A percentile compares a stretch with the other conserved stretches of the same genome.
Evolutionary conservation across 1,140 invertebrate genomes (phyloP).

Genomic region (Drosophila malerkotliana): DNA sequence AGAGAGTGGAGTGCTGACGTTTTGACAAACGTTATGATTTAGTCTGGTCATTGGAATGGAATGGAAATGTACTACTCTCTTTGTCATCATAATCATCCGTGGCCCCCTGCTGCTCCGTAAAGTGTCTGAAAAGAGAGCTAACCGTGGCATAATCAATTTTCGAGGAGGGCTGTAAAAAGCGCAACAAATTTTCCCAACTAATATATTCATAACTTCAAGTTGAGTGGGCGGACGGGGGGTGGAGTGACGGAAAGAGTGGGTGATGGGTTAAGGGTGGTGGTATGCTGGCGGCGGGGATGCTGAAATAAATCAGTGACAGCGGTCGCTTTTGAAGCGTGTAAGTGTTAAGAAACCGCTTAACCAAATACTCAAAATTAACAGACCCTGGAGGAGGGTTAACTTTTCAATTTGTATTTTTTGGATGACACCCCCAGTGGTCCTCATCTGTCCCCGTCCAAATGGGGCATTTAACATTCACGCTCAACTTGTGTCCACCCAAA

Average conservation of each 20-base stretch:
- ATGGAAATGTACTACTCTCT: conserved; percentile 34
- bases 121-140: conserved; percentile 23
- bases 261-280: conserved; percentile 19
- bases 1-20: conserved; percentile 61
- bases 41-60: conserved; percentile 47
- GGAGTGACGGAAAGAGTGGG: neutral
- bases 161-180: conserved; percentile 51
- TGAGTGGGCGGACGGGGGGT: conserved; percentile 37
- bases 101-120: conserved; percentile 5
- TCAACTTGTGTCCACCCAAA: conserved; percentile 43
- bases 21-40: conserved; percentile 79
- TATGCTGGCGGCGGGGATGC: conserved; percentile 3
- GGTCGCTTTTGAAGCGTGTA: conserved; percentile 66
- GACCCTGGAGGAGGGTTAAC: neutral
- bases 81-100: conserved; percentile 32
- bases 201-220: conserved; percentile 71
- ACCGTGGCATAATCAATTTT: conserved; percentile 58
- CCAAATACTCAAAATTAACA: conserved; percentile 66
- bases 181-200: conserved; percentile 64
- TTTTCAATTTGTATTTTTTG: conserved; percentile 1
- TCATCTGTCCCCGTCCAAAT: conserved; percentile 17
- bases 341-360: conserved; percentile 79
- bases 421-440: conserved; percentile 4
- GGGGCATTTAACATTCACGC: conserved; percentile 54
- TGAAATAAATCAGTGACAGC: conserved; percentile 72